phyloP scores from a whole-genome alignment of 2,888 invertebrate genomes.

The Vanessa cardui region DNA sequence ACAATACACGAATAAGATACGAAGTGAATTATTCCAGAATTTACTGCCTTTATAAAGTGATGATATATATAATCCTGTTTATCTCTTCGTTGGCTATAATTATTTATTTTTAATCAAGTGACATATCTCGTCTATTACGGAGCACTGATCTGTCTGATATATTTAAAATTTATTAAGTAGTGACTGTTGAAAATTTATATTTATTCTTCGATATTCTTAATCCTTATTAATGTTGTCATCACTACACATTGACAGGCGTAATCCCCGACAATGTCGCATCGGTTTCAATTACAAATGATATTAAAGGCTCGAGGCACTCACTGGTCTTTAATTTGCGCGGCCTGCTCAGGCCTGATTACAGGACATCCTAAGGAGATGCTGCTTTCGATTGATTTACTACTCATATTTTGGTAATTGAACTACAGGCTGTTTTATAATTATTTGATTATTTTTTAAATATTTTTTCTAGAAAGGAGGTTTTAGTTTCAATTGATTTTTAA shows the following conservation, averaged over 20 bases:
- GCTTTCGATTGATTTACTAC: conserved; percentile 44
- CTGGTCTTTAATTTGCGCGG: conserved; percentile 41
- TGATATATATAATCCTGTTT: too few relatives aligned
- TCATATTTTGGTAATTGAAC: conserved; percentile 37
- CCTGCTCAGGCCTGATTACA: conserved; percentile 34
- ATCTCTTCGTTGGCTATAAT: too few relatives aligned
- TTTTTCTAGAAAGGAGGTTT: not conserved
- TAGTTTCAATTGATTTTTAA: not conserved
- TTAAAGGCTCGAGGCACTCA: conserved; percentile 18
- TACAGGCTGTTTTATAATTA: conserved; percentile 28
- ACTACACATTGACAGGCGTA: conserved; percentile 17
- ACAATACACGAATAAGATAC: too few relatives aligned
- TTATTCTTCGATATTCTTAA: too few relatives aligned
- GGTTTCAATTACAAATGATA: conserved; percentile 24
- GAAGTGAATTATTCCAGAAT: too few relatives aligned
- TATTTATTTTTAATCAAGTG: too few relatives aligned
- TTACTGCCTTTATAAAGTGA: too few relatives aligned
- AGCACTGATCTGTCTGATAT: too few relatives aligned
- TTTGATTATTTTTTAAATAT: not conserved
- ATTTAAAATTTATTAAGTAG: too few relatives aligned
- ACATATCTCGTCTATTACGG: too few relatives aligned
- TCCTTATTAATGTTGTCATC: not conserved
- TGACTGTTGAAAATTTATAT: too few relatives aligned
- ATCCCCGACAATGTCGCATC: conserved; percentile 30
- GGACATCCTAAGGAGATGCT: conserved; percentile 41